Conservation (phyloP, 2,888 invertebrate species). For the Drosophila vallismaia region DNA sequence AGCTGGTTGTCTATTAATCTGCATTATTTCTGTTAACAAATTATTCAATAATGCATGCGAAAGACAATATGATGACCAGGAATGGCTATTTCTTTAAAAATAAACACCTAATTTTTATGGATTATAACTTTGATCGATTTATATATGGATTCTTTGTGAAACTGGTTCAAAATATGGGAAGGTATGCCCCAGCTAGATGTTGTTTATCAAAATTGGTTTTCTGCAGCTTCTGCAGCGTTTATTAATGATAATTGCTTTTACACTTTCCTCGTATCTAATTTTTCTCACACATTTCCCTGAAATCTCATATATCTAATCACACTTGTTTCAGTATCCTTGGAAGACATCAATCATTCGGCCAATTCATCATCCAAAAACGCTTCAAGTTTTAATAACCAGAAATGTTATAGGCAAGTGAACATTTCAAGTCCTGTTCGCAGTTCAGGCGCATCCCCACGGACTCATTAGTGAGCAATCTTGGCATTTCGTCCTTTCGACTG, state of each 20-base stretch:
- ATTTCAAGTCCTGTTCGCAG: slow-evolving; percentile 1
- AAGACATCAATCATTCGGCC: slow-evolving; percentile 53
- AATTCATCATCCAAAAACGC: slow-evolving; percentile 55
- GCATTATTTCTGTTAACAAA: too few species aligned
- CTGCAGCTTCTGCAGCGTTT: neutral
- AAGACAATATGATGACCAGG: too few species aligned
- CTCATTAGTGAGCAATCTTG: slow-evolving; percentile 57
- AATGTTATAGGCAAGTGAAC: slow-evolving; percentile 41
- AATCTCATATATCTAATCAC: slow-evolving; percentile 5
- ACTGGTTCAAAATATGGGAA: too few species aligned
- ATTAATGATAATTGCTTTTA: neutral
- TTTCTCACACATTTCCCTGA: slow-evolving; percentile 7
- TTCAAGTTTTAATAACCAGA: slow-evolving; percentile 59
- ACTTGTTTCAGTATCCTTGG: neutral
- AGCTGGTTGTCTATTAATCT: too few species aligned
- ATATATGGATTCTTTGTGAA: too few species aligned
- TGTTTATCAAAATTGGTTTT: neutral
- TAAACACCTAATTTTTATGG: too few species aligned
- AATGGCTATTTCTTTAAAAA: too few species aligned
- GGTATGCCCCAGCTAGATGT: neutral
- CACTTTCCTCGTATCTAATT: neutral
- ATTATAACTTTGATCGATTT: too few species aligned
- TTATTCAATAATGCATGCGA: too few species aligned
- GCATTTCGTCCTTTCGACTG: slow-evolving; percentile 29
- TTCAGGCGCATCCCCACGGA: slow-evolving; percentile 28